phyloP scores from a whole-genome alignment of 1,140 invertebrate genomes.

The Trichogramma pretiosum region DNA sequence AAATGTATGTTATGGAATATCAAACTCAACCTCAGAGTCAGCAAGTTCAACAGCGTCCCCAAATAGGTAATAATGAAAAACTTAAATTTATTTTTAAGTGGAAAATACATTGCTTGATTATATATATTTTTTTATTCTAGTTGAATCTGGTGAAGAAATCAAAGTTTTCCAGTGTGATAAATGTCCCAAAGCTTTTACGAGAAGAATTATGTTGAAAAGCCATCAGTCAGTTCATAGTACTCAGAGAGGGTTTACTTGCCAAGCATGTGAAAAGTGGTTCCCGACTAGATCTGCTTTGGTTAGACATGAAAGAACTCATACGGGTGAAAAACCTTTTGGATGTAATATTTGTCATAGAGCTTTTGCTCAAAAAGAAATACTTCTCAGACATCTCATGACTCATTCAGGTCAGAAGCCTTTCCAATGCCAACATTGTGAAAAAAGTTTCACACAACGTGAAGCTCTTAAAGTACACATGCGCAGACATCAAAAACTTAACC shows the following conservation, averaged over 20 bases:
- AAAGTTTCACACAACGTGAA: conserved; percentile 64
- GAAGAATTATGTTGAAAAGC: conserved; percentile 49
- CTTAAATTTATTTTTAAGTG: neutral
- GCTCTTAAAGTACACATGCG: conserved; percentile 56
- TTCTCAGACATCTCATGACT: conserved; percentile 74
- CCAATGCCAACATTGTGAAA: conserved; percentile 64
- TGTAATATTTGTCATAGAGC: conserved; percentile 63
- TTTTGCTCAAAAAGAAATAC: conserved; percentile 72
- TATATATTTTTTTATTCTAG: conserved; percentile 18
- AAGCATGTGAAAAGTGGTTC: conserved; percentile 70
- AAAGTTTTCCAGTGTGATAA: conserved; percentile 50
- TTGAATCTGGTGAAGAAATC: conserved; percentile 37
- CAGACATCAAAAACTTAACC: conserved; percentile 50
- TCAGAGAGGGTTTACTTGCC: conserved; percentile 53
- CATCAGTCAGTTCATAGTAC: conserved; percentile 55
- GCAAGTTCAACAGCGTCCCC: conserved; percentile 15
- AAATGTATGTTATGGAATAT: conserved; percentile 41
- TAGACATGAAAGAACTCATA: conserved; percentile 69
- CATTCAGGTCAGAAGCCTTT: conserved; percentile 78
- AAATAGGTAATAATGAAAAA: conserved; percentile 36
- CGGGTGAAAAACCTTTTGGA: conserved; percentile 63
- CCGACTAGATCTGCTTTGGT: conserved; percentile 69
- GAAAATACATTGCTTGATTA: neutral
- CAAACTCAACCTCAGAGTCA: conserved; percentile 21
- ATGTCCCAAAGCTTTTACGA: conserved; percentile 50